Percentiles rank a stretch among this genome's conserved stretches.
Evolutionary conservation across 1,140 invertebrate genomes (phyloP).

Genomic region (Ceratosolen fusciceps): DNA sequence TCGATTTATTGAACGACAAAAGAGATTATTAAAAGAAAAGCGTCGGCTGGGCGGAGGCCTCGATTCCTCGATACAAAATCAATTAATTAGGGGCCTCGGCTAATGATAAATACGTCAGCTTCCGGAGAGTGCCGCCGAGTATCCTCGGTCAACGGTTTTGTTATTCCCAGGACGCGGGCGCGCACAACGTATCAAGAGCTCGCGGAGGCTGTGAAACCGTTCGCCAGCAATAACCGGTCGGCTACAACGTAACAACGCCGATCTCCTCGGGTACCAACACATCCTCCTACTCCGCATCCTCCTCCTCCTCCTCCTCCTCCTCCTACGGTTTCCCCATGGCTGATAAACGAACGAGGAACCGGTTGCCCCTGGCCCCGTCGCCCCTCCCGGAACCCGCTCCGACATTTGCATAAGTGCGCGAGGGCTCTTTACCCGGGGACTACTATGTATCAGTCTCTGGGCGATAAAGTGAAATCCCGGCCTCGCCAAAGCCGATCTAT

Average conservation of each 20-base stretch:
- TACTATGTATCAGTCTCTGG: background rate
- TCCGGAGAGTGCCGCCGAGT: background rate
- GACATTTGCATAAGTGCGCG: constrained; percentile 21
- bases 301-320: constrained; percentile 2
- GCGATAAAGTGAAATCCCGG: background rate
- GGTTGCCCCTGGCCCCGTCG: background rate
- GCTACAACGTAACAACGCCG: constrained; percentile 17
- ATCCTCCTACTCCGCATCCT: background rate
- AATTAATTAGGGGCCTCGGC: constrained; percentile 8
- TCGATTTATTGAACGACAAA: background rate
- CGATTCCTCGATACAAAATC: background rate
- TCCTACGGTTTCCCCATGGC: constrained; percentile 13
- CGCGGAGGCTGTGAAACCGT: background rate
- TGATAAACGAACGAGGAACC: background rate
- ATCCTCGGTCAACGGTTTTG: background rate
- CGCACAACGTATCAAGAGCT: background rate
- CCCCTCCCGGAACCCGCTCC: background rate
- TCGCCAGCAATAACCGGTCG: background rate
- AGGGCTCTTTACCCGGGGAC: background rate
- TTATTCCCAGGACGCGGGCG: background rate
- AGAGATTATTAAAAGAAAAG: background rate
- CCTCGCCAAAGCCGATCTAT: background rate
- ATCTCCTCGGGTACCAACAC: background rate
- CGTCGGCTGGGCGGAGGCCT: no score
- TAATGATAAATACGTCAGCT: background rate